Conservation (phyloP, 2,113 vertebrate genomes). For the Myxocyprinus asiaticus region DNA sequence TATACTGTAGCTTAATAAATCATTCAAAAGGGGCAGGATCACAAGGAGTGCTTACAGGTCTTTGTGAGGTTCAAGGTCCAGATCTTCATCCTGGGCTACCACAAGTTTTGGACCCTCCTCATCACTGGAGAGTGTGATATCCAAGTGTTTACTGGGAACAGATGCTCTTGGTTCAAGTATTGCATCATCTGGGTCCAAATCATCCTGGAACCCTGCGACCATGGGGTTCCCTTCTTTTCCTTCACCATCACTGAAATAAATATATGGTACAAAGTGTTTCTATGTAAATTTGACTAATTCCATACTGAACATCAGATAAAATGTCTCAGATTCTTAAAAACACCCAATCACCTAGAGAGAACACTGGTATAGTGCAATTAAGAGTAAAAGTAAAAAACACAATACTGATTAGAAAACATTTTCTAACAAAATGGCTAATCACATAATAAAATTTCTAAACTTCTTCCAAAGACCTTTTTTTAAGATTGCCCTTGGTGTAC, state of each 20-base stretch:
- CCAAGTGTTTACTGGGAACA: constrained; percentile 72
- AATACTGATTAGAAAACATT: not conserved
- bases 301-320: not conserved
- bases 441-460: not conserved
- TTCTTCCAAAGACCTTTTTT: not conserved
- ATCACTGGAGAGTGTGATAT: constrained; percentile 81
- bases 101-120: constrained; percentile 66
- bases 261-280: not conserved
- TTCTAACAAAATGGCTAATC: not conserved
- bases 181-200: constrained; percentile 87
- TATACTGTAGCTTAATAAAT: not conserved
- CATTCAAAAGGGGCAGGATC: not conserved
- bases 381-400: not conserved
- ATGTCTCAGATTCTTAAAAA: too few species aligned
- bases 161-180: constrained; percentile 58
- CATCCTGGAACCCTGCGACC: constrained; percentile 91
- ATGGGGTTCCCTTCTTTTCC: constrained; percentile 81
- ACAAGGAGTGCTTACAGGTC: constrained; percentile 69
- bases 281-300: not conserved
- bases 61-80: constrained; percentile 66
- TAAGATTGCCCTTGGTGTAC: constrained; percentile 59
- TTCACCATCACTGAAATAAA: constrained; percentile 80
- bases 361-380: too few species aligned
- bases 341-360: too few species aligned
- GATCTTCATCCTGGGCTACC: constrained; percentile 57